Evolutionary conservation across 2,113 vertebrate genomes (phyloP), one percentile per base, ranked within the genome.

Genomic region (Menidia beryllina): DNA sequence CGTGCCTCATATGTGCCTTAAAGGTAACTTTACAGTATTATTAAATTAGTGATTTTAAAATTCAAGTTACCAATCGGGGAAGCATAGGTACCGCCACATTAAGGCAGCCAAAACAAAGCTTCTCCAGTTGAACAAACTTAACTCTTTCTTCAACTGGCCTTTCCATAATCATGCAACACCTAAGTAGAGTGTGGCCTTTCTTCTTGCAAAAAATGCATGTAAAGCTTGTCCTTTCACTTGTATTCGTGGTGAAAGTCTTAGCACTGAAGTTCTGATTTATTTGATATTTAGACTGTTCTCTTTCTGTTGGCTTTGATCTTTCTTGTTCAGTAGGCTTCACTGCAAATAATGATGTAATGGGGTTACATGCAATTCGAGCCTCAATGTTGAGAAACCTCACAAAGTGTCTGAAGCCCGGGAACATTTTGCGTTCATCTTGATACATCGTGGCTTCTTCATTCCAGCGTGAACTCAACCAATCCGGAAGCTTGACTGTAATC

Each of bases 361-460:
- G 50, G 21, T 72, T 75, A 7, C 76, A 79, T 15, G 61, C 45
- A 17, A 83, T 75, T 54, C 49, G 27, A 7, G 69, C 66, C 20
- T 81, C 62, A 21, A 19, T 24, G 1, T 15, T 58, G 2, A 69
- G 45, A 11, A 69, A 58, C 5, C 20, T 9, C 1, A 70, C 19
- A 41, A 52, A 60, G 15, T 64, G 17, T 7, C 19, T 84, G 41
- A 84, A 84, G 11, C 59, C 52, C 41, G 60, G 75, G 15, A 82
- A 84, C 9, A 15, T 13, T 25, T 61, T 63, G 17, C 13, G 12
- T 63, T 75, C 60, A 34, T 82, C 71, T 72, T 36, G 52, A 8
- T 30, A 45, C 2, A 20, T 15, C 27, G 24, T 43, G 3, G 19
- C 64, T 24, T 0, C 10, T 58, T 81, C 69, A 13, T 84, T 83